Conservation (phyloP, 1,140 invertebrate genomes). For the Dendroctonus ponderosae region DNA sequence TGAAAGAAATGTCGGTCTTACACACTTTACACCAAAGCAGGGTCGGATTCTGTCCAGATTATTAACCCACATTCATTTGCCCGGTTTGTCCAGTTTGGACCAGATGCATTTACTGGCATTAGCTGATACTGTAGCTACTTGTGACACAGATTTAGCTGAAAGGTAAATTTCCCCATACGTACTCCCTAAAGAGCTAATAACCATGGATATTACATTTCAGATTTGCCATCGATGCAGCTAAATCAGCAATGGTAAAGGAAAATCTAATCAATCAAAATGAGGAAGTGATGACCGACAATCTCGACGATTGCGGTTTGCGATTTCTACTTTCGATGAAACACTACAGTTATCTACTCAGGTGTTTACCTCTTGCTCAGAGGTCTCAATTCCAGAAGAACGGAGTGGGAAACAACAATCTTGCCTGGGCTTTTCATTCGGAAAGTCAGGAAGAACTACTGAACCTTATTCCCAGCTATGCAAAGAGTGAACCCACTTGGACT, state of each 20-base stretch:
- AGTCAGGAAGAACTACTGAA: constrained; percentile 93
- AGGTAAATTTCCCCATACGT: constrained; percentile 44
- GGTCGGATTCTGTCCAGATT: constrained; percentile 79
- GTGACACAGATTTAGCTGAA: constrained; percentile 83
- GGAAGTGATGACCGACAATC: constrained; percentile 70
- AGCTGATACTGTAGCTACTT: constrained; percentile 95
- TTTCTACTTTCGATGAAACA: constrained; percentile 98
- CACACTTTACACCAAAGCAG: constrained; percentile 81
- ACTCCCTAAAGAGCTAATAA: neutral
- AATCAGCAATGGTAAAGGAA: constrained; percentile 68
- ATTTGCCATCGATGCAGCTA: constrained; percentile 76
- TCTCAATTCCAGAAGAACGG: constrained; percentile 85
- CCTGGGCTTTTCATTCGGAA: constrained; percentile 99
- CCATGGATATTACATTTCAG: neutral
- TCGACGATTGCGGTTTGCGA: constrained; percentile 96
- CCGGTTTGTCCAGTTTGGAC: constrained; percentile 94
- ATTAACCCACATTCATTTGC: constrained; percentile 93
- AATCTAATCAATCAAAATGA: constrained; percentile 65
- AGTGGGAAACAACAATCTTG: constrained; percentile 88
- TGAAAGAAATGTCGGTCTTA: constrained; percentile 55
- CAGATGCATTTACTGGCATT: constrained; percentile 98
- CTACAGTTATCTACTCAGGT: constrained; percentile 91
- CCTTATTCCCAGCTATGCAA: constrained; percentile 84
- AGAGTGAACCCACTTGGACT: constrained; percentile 84
- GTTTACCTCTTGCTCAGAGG: constrained; percentile 85